Percentiles rank a stretch among this genome's conserved stretches.
Conservation (phyloP, 2,888 invertebrate genomes). For the Notodonta ziczac region DNA sequence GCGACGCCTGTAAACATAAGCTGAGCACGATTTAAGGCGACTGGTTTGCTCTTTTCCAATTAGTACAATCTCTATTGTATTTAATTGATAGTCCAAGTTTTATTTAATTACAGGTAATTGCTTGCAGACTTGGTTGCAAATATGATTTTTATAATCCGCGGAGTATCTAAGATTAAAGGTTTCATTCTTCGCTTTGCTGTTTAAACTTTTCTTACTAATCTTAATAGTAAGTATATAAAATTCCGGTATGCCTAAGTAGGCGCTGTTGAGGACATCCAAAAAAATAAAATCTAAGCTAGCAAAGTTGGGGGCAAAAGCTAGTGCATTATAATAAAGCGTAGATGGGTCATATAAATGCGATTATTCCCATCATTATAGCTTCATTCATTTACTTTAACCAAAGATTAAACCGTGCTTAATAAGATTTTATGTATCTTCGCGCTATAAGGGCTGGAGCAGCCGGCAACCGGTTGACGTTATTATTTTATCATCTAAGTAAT, state of each 20-base stretch:
- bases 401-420: neutral
- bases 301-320: no score
- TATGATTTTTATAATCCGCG: no score
- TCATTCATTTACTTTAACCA: neutral
- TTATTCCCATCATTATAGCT: neutral
- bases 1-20: constrained; percentile 12
- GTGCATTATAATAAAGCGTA: neutral
- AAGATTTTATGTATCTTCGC: constrained; percentile 2
- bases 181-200: neutral
- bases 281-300: no score
- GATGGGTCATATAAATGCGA: neutral
- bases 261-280: no score
- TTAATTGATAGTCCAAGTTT: no score
- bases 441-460: neutral
- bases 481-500: neutral
- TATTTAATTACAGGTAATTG: neutral
- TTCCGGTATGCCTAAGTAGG: no score
- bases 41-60: neutral
- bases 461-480: constrained; percentile 2
- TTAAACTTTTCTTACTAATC: neutral
- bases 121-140: neutral
- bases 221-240: neutral
- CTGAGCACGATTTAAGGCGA: neutral
- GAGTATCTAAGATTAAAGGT: neutral
- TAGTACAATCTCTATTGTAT: no score